A percentile compares a stretch with the other conserved stretches of the same genome.
Evolutionary conservation across 2,888 invertebrate genomes (phyloP).

Genomic region (Perizoma flavofasciatum): DNA sequence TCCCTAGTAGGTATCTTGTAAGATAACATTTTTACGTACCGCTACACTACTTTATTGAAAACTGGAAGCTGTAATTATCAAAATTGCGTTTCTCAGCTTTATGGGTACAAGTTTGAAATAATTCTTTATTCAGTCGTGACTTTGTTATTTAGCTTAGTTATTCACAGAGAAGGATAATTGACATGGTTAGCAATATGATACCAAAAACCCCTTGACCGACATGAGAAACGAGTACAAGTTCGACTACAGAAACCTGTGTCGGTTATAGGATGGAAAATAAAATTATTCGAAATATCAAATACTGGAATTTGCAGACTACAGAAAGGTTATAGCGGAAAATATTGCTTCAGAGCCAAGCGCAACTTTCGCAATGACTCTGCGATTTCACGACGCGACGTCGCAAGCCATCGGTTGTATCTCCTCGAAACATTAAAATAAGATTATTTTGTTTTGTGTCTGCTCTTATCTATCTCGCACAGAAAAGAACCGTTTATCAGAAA

Average conservation of each 20-base stretch:
- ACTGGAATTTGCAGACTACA: conserved; percentile 47
- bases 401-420: conserved; percentile 57
- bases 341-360: conserved; percentile 62
- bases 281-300: conserved; percentile 44
- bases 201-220: conserved; percentile 36
- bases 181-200: conserved; percentile 28
- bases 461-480: conserved; percentile 47
- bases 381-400: conserved; percentile 52
- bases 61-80: conserved; percentile 11
- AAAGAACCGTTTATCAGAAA: conserved; percentile 47
- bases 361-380: conserved; percentile 70
- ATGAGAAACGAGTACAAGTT: conserved; percentile 26
- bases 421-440: conserved; percentile 67
- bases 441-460: conserved; percentile 62
- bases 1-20: background rate
- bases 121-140: conserved; percentile 33
- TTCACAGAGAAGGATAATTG: conserved; percentile 22
- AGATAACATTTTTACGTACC: background rate
- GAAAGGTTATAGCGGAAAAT: conserved; percentile 61
- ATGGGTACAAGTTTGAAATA: conserved; percentile 14
- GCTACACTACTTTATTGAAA: background rate
- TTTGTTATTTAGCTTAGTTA: conserved; percentile 25
- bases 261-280: conserved; percentile 4
- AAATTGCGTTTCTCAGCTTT: conserved; percentile 4
- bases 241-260: conserved; percentile 16